These are phyloP conservation scores for Macropis europaea DNA, from an alignment of 2,888 invertebrate genomes.

Conservation along the genomic window DNA sequence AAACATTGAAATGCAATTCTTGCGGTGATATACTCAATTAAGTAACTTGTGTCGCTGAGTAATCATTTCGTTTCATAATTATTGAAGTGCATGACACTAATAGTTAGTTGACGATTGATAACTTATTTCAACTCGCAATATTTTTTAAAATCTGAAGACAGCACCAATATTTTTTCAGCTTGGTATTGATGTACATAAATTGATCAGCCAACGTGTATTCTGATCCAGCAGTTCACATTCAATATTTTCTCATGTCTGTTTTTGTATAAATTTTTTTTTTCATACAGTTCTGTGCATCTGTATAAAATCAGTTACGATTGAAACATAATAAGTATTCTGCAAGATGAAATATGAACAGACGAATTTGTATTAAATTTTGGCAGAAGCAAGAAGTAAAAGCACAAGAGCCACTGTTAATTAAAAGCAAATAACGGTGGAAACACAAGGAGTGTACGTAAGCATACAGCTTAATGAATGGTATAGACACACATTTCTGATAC, in stretches of 20 bases:
- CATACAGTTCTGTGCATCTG: too few relatives aligned
- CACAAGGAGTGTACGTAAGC: conserved; percentile 13
- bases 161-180: too few relatives aligned
- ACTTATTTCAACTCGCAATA: too few relatives aligned
- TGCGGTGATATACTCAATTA: background rate
- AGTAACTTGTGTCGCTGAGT: background rate
- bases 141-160: too few relatives aligned
- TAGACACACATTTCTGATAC: conserved; percentile 13
- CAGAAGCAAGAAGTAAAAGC: background rate
- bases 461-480: conserved; percentile 53
- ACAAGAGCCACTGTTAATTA: conserved; percentile 29
- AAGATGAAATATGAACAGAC: background rate
- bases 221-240: too few relatives aligned
- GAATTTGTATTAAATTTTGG: conserved; percentile 5
- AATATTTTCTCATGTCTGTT: too few relatives aligned
- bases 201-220: too few relatives aligned
- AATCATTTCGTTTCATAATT: background rate
- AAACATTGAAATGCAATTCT: conserved; percentile 12
- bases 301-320: background rate
- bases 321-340: background rate
- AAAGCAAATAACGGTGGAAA: conserved; percentile 18
- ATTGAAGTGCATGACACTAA: too few relatives aligned
- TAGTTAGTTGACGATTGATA: too few relatives aligned
- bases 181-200: too few relatives aligned
- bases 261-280: too few relatives aligned